phyloP scores from a whole-genome alignment of 2,797 vertebrate genomes.

The Euphonia xanthogaster region DNA sequence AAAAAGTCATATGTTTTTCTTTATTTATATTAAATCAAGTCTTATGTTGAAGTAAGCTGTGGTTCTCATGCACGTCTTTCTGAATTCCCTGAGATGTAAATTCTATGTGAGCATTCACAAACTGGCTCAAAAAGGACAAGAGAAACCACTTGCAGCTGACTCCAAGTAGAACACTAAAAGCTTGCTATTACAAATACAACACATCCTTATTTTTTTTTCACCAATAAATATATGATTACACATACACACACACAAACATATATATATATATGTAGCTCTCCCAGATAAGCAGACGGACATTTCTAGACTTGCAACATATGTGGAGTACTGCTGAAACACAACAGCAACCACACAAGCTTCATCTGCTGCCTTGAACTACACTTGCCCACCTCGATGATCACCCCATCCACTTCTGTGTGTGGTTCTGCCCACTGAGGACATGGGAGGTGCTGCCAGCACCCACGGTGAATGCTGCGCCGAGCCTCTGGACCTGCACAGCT shows the following conservation, averaged over 20 bases:
- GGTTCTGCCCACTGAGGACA: neutral
- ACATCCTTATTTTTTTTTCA: neutral
- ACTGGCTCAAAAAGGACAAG: neutral
- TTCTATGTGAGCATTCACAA: neutral
- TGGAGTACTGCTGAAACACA: neutral
- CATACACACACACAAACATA: neutral
- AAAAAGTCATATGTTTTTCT: neutral
- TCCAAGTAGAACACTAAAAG: neutral
- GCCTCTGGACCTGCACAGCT: neutral
- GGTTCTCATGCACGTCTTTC: neutral
- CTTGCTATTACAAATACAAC: neutral
- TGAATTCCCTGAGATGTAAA: neutral
- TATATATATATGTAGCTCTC: neutral
- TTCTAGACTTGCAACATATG: neutral
- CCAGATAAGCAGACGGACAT: neutral
- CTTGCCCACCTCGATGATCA: neutral
- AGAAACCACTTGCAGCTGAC: neutral
- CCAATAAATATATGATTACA: neutral
- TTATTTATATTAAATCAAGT: neutral
- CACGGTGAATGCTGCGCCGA: neutral
- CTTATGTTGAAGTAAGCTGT: neutral
- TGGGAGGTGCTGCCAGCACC: neutral
- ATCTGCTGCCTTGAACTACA: neutral
- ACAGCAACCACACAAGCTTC: neutral
- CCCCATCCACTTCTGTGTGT: rapidly evolving